Evolutionary conservation across 2,113 vertebrate species (phyloP).

Genomic region (Chloebia gouldiae): DNA sequence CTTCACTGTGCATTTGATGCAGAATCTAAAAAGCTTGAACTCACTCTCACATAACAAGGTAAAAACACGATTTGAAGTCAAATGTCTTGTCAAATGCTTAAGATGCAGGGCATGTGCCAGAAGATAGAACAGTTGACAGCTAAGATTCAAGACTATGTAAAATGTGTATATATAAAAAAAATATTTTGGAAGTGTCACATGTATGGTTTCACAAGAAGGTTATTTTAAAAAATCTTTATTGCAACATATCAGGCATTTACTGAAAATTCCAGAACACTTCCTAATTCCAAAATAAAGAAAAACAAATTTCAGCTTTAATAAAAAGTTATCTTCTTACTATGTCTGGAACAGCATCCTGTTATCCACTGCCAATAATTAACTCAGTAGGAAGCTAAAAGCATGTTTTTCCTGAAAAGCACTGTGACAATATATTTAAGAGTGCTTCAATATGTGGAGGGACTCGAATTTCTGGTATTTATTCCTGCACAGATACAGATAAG

Average conservation of each 20-base stretch:
- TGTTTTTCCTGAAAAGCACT: background rate
- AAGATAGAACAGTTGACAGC: background rate
- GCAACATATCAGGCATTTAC: background rate
- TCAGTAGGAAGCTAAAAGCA: background rate
- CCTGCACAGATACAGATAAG: background rate
- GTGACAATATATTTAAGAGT: background rate
- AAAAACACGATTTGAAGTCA: background rate
- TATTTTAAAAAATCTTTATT: background rate
- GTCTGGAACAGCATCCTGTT: background rate
- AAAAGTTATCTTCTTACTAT: background rate
- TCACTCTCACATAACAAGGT: background rate
- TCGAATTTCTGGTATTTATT: constrained; percentile 1
- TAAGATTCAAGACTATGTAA: background rate
- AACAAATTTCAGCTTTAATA: background rate
- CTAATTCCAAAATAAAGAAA: background rate
- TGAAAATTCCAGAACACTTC: background rate
- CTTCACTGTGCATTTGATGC: background rate
- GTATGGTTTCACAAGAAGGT: background rate
- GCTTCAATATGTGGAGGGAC: background rate
- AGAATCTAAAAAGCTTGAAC: background rate
- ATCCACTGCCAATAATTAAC: background rate
- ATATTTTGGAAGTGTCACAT: background rate
- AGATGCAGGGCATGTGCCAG: background rate
- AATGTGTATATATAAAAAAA: background rate
- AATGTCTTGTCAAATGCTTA: background rate